A percentile compares a stretch with the other conserved stretches of the same genome.
phyloP scores from a whole-genome alignment of 2,888 invertebrate species.

The Sturmia bella region DNA sequence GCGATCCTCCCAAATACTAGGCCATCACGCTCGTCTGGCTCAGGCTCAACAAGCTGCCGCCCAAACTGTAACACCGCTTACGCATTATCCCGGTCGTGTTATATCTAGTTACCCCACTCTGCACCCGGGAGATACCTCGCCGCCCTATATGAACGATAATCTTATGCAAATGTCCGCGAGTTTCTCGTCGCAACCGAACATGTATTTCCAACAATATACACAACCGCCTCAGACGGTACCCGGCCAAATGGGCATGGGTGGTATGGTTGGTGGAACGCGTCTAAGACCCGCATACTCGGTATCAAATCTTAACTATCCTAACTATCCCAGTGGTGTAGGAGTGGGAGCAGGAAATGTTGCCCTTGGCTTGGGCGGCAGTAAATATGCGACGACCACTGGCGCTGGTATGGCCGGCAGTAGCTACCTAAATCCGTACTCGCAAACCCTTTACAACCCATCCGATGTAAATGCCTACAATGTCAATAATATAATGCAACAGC shows the following conservation, averaged over 20 bases:
- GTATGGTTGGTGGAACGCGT: conserved; percentile 73
- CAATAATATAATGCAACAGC: conserved; percentile 75
- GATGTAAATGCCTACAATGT: conserved; percentile 73
- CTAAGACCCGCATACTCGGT: conserved; percentile 80
- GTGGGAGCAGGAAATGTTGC: conserved; percentile 47
- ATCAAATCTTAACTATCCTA: conserved; percentile 79
- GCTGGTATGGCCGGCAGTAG: conserved; percentile 70
- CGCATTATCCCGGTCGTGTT: conserved; percentile 77
- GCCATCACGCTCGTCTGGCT: conserved; percentile 78
- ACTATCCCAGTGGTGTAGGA: conserved; percentile 74
- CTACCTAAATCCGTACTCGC: conserved; percentile 77
- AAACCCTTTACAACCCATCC: conserved; percentile 72
- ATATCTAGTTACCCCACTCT: conserved; percentile 81
- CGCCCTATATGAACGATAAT: conserved; percentile 80
- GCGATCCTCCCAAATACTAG: conserved; percentile 81
- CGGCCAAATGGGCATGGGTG: conserved; percentile 73
- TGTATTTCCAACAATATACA: conserved; percentile 80
- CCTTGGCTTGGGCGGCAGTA: conserved; percentile 49
- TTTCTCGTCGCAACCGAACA: conserved; percentile 82
- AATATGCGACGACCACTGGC: conserved; percentile 71
- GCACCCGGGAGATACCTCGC: conserved; percentile 79
- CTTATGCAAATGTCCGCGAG: conserved; percentile 81
- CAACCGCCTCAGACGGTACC: conserved; percentile 73
- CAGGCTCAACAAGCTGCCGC: conserved; percentile 74
- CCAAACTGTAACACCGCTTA: conserved; percentile 77